Evolutionary conservation across 2,888 invertebrate genomes (phyloP), one percentile per base, ranked within the genome.

Genomic region (Habroteleia sp.): DNA sequence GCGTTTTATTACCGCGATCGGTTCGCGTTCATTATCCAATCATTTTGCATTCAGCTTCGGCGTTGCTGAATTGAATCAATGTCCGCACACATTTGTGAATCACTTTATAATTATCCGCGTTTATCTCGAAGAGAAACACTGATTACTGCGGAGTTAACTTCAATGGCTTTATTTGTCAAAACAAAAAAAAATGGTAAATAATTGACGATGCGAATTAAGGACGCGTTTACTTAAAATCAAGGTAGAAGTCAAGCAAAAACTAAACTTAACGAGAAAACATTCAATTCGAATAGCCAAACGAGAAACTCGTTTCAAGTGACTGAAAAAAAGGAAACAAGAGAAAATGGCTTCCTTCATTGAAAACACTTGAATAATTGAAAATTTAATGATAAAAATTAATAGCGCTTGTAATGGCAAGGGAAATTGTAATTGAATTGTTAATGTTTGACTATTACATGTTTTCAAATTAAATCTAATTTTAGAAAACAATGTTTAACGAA

Each of bases 211-310:
- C n/a, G 27, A 8, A n/a, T 25, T 13, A 27, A 42, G 42, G 41
- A 20, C 37, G 6, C 23, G 41, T 17, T 23, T 6, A 7, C 11
- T 41, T 7, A 7, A 41, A 13, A 41, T 23, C 10, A 10, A 7
- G 41, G 41, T 11, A 3, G 41, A 10, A 41, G 41, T 23, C 20
- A 23, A 20, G 6, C 41, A 0, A 5, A 8, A 10, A 1, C 20
- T 10, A 39, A 17, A 10, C 23, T 25, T 42, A 42, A 42, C 42
- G 42, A 42, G 42, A 25, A 42, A 42, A 42, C 42, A 42, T 42
- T 13, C 6, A 42, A n/a, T 25, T 42, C 42, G n/a, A 54, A 13
- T 39, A 8, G 10, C 16, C 39, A 11, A 54, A 27, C 48, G 14
- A 48, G 50, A 23, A 25, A 13, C 50, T 50, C 23, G 50, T 35